phyloP scores from a whole-genome alignment of 2,113 vertebrate genomes.

The Perognathus longimembris region DNA sequence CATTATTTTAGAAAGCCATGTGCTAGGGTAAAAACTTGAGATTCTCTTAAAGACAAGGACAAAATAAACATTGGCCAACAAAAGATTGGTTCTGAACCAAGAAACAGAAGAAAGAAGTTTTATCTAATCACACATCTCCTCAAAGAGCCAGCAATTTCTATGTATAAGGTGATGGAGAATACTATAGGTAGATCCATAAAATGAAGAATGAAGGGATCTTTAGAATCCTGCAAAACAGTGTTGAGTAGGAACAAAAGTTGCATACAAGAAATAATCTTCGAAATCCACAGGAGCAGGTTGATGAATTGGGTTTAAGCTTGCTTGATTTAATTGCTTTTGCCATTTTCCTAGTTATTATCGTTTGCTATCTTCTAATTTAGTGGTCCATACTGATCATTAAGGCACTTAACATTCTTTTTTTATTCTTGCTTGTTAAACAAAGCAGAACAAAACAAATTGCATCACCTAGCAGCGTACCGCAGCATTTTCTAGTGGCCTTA shows the following conservation, averaged over 20 bases:
- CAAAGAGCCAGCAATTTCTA: background rate
- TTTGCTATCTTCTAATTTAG: background rate
- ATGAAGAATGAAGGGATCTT: background rate
- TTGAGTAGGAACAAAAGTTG: background rate
- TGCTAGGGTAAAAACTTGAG: background rate
- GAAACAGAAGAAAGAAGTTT: background rate
- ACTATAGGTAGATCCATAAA: background rate
- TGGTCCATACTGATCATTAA: background rate
- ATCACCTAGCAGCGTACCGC: background rate
- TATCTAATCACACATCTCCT: background rate
- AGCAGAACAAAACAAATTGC: background rate
- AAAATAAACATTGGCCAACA: background rate
- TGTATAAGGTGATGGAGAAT: background rate
- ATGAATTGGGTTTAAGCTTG: background rate
- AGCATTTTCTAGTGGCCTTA: constrained; percentile 36
- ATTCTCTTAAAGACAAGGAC: background rate
- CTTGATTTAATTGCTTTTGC: background rate
- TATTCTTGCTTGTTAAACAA: background rate
- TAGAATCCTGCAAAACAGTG: background rate
- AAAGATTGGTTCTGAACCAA: background rate
- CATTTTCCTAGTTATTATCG: constrained; percentile 23
- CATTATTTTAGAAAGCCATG: background rate
- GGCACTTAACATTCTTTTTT: background rate
- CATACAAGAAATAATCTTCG: background rate
- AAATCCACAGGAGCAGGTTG: background rate